Base-by-base conservation (phyloP, 2,888 invertebrate species). In the Idaea aversata region DNA sequence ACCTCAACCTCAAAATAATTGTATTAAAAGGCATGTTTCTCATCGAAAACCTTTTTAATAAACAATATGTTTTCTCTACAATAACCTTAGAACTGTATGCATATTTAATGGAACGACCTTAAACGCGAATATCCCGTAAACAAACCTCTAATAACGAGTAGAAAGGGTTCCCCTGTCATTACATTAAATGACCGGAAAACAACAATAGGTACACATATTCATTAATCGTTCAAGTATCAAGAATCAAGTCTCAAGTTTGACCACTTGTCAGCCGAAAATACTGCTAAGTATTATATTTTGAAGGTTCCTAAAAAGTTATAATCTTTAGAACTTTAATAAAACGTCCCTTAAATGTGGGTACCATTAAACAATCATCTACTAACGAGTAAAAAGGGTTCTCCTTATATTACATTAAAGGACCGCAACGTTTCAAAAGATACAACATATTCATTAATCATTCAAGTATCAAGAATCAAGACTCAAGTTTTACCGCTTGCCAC, bases 1-100 rank as follows among this genome's bases (percentile, higher is more conserved):
- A 47, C 47, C 0, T 47, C 47, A 0, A 36, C 47, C 47, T 13
- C 10, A 47, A 47, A 47, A 47, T 47, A 47, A 47, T 7, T 5
- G 47, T 13, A 47, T 13, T 47, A 6, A 47, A 47, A 47, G 6
- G 47, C 47, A 47, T 10, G 47, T 47, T 47, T 47, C 47, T 47
- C 47, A 47, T 47, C 47, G 47, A 47, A 47, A 47, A 47, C 47
- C 47, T 47, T 47, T 47, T 47, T 47, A 47, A 47, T 47, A 47
- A 47, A 47, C 47, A 47, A 47, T 47, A 47, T 47, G 10, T 47
- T 47, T 47, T 10, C 47, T 47, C 6, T 47, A 47, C 47, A 47
- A 47, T 47, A 47, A 3, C 47, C 47, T 25, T 25, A 25, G 47
- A 13, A 47, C 10, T 13, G 7, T 47, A 47, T 47, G 47, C 10